Base-by-base conservation (phyloP, 1,140 invertebrate species). In the Sminthurides bifidus region DNA sequence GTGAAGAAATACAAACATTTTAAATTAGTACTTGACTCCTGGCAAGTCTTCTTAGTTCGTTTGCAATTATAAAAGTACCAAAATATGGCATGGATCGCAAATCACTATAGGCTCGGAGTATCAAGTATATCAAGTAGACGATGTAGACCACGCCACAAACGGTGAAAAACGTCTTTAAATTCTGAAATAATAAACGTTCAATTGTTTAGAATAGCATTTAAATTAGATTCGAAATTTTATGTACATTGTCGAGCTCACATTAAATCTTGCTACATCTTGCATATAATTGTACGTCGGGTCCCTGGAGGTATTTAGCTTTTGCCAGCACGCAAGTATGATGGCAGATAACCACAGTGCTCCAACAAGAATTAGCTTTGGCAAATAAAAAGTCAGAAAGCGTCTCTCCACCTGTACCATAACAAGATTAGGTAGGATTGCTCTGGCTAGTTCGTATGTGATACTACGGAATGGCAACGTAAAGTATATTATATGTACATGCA, bases 11-110 rank as follows among this genome's bases (percentile, higher is more conserved):
- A 48, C 12, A 8, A 10, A 17, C 8, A 53, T 8, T 14, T 41
- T 52, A 48, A 17, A 8, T 41, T 19, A 48, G 15, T 52, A 37
- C 14, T 10, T n/a, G n/a, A n/a, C n/a, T n/a, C n/a, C n/a, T n/a
- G n/a, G n/a, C n/a, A n/a, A n/a, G 30, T 8, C 23, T 30, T 49
- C 10, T 14, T 44, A 44, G 14, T 12, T 21, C 14, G 17, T 37
- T 37, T 12, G 33, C 33, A 37, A 17, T 12, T 37, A 12, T 37
- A 43, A 14, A 43, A 75, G 81, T 76, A 94, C 91, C 91, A 78
- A 96, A 95, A 73, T 87, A 95, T 58, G 91, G 91, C 92, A 96
- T 96, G 10, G 89, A 87, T 67, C 90, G 77, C 27, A 98, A 75
- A 74, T 97, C 92, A 61, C 83, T 91, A 68, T 93, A 96, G 2